Percentiles rank a stretch among this genome's conserved stretches.
These are phyloP conservation scores for Thysanoteuthis rhombus DNA, from an alignment of 2,888 invertebrate species.

Conservation along the genomic window DNA sequence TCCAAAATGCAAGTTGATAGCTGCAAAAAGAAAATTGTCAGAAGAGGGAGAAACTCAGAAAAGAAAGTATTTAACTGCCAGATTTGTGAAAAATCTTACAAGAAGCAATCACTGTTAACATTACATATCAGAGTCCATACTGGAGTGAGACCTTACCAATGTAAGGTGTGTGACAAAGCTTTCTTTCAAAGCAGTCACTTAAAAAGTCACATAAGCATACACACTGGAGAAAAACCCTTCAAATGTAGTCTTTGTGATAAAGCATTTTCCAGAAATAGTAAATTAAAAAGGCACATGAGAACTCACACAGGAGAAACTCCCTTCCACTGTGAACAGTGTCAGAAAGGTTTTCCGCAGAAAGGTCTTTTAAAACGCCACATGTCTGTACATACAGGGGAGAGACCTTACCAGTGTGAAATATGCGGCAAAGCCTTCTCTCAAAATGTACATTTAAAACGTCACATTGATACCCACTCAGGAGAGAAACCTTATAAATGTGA, in stretches of 20 bases:
- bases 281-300: conserved; percentile 14
- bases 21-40: neutral
- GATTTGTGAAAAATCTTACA: neutral
- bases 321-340: neutral
- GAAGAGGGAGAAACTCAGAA: neutral
- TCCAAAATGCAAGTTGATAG: neutral
- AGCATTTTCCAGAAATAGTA: conserved; percentile 12
- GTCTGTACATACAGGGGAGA: conserved; percentile 38
- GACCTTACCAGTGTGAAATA: conserved; percentile 38
- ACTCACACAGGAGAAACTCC: conserved; percentile 26
- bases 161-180: neutral
- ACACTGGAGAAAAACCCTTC: neutral
- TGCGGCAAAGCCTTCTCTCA: conserved; percentile 39
- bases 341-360: neutral
- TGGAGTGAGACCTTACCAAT: neutral
- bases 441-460: conserved; percentile 36
- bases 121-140: neutral
- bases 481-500: conserved; percentile 39
- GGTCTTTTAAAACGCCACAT: neutral
- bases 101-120: neutral
- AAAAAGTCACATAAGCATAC: neutral
- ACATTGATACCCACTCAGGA: conserved; percentile 37
- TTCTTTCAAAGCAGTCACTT: neutral
- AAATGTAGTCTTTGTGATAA: neutral
- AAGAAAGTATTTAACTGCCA: neutral